Base-by-base conservation (phyloP, 2,888 invertebrate species). In the Dioctria linearis region DNA sequence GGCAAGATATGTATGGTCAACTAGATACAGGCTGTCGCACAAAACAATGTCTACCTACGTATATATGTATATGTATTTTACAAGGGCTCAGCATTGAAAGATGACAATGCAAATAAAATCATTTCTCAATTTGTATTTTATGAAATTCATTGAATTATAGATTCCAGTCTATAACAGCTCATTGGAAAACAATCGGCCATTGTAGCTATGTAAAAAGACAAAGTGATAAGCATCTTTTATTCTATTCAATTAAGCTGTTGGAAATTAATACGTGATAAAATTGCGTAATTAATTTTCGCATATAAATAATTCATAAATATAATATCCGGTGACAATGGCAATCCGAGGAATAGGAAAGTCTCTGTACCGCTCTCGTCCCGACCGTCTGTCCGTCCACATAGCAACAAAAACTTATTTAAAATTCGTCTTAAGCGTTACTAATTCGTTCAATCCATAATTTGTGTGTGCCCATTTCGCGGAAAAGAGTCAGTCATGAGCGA, bases 251-350 rank as follows among this genome's bases (percentile, higher is more conserved):
- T 69, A 69, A 37, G 4, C 69, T 49, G 25, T 51, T 39, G 51
- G 51, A 69, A 69, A 46, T 51, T 25, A 25, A 49, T 69, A 69
- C 67, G 67, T 69, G 69, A 49, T 37, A 9, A 51, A 69, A 69
- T 37, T 51, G 8, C n/a, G 54, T 39, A 5, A 46, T 37, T 37
- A 5, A 9, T 13, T 25, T 69, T 51, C 49, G 69, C 25, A 25
- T 39, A 69, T 69, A 40, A 51, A 69, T 69, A 69, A 69, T 69
- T 69, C 69, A 69, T 69, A 51, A 51, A 25, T 25, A 25, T 51
- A 49, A 54, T 54, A 54, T 49, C 69, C 39, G 40, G 46, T 42
- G 49, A 25, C 13, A 67, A 67, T 25, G 25, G 37, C 37, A 69
- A 51, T 43, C 37, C 11, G 51, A 39, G n/a, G 49, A 69, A 51